These are phyloP conservation scores for Sisyra nigra DNA, from an alignment of 2,888 invertebrate genomes.

Conservation along the genomic window DNA sequence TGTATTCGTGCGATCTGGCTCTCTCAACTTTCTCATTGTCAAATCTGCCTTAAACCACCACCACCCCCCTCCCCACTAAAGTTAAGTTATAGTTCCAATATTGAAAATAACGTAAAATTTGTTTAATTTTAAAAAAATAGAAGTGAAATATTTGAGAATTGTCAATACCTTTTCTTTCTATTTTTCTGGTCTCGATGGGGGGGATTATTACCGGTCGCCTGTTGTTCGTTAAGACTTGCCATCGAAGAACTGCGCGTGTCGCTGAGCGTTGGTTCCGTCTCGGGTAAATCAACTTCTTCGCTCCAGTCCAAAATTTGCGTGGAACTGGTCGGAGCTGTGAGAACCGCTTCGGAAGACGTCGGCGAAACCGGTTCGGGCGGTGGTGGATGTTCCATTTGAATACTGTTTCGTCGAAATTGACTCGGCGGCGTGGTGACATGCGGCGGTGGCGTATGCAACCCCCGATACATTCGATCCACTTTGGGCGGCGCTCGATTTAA, in stretches of 20 bases:
- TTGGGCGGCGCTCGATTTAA: conserved; percentile 10
- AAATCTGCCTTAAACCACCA: too few species aligned
- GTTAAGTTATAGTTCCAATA: too few species aligned
- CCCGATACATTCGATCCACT: conserved; percentile 9
- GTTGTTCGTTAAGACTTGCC: conserved; percentile 27
- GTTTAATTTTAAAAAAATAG: not conserved
- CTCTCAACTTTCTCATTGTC: too few species aligned
- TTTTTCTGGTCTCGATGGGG: conserved; percentile 1
- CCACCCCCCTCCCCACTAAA: too few species aligned
- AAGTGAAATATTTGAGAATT: not conserved
- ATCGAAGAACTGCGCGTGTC: conserved; percentile 37
- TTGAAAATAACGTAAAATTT: too few species aligned
- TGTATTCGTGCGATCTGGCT: too few species aligned
- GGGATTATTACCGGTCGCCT: conserved; percentile 4
- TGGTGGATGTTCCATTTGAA: not conserved
- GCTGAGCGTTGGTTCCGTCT: conserved; percentile 28
- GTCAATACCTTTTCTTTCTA: conserved; percentile 3
- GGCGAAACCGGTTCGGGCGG: not conserved
- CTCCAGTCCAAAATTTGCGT: conserved; percentile 31
- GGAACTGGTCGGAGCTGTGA: not conserved
- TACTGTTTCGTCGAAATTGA: conserved; percentile 10
- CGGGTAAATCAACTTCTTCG: conserved; percentile 39
- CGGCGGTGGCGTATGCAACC: conserved; percentile 7
- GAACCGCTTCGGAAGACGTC: not conserved
- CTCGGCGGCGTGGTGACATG: conserved; percentile 18